phyloP scores from a whole-genome alignment of 2,888 invertebrate genomes.

The Coremacera marginata region DNA sequence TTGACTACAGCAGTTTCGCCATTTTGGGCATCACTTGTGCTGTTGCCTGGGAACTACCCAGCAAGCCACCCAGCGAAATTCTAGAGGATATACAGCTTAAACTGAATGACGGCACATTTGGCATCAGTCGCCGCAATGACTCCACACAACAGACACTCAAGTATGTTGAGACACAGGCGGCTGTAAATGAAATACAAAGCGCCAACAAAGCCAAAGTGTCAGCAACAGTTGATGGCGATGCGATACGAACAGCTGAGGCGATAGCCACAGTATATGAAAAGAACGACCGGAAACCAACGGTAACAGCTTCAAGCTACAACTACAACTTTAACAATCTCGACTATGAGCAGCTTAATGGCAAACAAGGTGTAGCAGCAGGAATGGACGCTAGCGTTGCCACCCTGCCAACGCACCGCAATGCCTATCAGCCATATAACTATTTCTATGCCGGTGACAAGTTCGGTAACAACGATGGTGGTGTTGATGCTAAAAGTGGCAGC shows the following conservation, averaged over 20 bases:
- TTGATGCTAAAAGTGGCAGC: not conserved
- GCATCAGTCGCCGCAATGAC: slow-evolving; percentile 60
- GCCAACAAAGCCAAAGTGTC: slow-evolving; percentile 8
- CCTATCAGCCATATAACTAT: slow-evolving; percentile 19
- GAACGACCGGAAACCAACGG: not conserved
- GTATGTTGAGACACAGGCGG: slow-evolving; percentile 46
- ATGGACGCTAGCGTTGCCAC: not conserved
- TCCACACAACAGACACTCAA: slow-evolving; percentile 44
- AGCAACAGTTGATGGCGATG: not conserved
- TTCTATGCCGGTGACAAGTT: not conserved
- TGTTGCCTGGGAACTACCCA: slow-evolving; percentile 82
- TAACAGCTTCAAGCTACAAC: slow-evolving; percentile 17
- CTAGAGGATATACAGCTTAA: slow-evolving; percentile 61
- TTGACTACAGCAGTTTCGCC: slow-evolving; percentile 70
- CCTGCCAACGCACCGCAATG: slow-evolving; percentile 9
- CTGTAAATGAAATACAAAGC: slow-evolving; percentile 43
- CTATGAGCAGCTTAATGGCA: not conserved
- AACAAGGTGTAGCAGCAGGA: not conserved
- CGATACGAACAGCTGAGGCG: not conserved
- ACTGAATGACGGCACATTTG: slow-evolving; percentile 61
- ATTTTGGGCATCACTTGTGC: slow-evolving; percentile 81
- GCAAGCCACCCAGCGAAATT: slow-evolving; percentile 71
- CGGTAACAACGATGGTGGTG: not conserved
- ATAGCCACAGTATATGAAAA: not conserved
- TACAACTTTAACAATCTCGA: slow-evolving; percentile 13